Evolutionary conservation across 2,888 invertebrate species (phyloP).

Genomic region (Ferdinandea cuprea): DNA sequence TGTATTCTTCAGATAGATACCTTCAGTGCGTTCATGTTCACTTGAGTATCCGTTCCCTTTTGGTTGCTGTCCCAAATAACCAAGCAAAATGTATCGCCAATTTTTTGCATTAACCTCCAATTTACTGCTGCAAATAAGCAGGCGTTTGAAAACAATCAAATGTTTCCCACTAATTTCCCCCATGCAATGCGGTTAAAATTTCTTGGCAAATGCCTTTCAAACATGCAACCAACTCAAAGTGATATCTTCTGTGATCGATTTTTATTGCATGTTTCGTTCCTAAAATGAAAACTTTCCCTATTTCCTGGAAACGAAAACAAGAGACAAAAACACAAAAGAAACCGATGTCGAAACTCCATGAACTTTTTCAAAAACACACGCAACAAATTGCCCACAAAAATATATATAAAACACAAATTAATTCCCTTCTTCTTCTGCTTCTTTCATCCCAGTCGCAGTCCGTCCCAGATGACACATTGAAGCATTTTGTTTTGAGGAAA

Average conservation of each 20-base stretch:
- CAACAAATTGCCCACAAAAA: constrained; percentile 37
- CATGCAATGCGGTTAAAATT: constrained; percentile 46
- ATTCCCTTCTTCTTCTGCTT: background rate
- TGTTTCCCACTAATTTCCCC: background rate
- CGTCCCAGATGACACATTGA: constrained; percentile 35
- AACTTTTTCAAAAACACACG: constrained; percentile 23
- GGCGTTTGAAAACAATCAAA: background rate
- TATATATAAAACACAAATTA: background rate
- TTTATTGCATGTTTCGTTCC: constrained; percentile 2
- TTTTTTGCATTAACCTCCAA: too few species aligned
- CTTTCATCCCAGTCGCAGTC: too few species aligned
- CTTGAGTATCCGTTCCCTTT: too few species aligned
- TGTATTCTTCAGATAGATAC: too few species aligned
- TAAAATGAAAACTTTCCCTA: constrained; percentile 5
- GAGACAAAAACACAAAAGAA: too few species aligned
- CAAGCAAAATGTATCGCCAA: too few species aligned
- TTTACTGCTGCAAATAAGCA: background rate
- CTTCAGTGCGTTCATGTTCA: too few species aligned
- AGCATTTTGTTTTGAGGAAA: background rate
- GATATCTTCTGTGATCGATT: constrained; percentile 7
- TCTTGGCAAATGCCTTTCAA: constrained; percentile 10
- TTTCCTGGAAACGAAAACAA: background rate
- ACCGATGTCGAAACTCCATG: background rate
- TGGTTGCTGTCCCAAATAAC: too few species aligned
- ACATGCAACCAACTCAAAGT: constrained; percentile 31